Evolutionary conservation across 1,140 invertebrate species (phyloP), one percentile per base, ranked within the genome.

Genomic region (Papilio dardanus): DNA sequence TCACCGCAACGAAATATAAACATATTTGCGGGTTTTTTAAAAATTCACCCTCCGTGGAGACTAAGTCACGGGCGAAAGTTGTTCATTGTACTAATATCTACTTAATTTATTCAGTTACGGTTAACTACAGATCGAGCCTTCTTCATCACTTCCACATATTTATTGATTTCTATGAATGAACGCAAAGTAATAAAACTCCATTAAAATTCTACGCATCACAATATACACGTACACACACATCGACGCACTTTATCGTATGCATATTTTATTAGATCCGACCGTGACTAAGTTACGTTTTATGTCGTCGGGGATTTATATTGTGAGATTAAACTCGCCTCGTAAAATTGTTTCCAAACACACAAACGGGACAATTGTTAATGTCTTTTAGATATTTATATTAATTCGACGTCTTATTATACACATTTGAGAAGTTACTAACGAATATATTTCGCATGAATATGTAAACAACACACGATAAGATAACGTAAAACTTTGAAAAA

Each of bases 131-230:
- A 28, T 28, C 54, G 21, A 62, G 54, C 30, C 21, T 62, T 62
- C 30, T 24, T 62, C 24, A 62, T 62, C 24, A 62, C 24, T 62
- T 14, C 50, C 19, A 24, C 54, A 28, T 30, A 5, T 14, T 28
- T 62, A 62, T 62, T 28, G 54, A 62, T 62, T 62, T 62, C 54
- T 62, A 62, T 62, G 54, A 62, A 62, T 62, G 54, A 62, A 62
- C 21, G 24, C 54, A 62, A 62, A 28, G 54, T 62, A 62, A 62
- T 62, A 62, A 62, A 62, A 30, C 54, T 14, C 24, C 54, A 62
- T 62, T 62, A 62, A 62, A 62, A 62, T 62, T 62, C 54, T 62
- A 62, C 24, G 24, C 54, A 28, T 30, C 54, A 7, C 3, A 4
- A 62, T 24, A 62, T 28, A 12, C 24, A 62, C 54, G 50, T 3